Evolutionary conservation across 2,113 vertebrate species (phyloP).

Genomic region (Tylochromis polylepis): DNA sequence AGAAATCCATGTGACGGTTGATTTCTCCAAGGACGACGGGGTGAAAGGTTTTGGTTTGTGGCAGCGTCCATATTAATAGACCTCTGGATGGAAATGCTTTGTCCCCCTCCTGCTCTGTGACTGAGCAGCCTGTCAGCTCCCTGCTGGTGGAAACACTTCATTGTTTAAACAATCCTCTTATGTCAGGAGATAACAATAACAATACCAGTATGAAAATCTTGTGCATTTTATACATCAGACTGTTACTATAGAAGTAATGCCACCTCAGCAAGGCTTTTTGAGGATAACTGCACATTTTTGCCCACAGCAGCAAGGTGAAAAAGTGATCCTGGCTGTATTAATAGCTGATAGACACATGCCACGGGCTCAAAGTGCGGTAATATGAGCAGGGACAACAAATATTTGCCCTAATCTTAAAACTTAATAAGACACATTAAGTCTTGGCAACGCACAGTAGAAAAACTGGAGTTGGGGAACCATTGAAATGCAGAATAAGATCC

Average conservation of each 20-base stretch:
- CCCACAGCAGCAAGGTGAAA: background rate
- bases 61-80: constrained; percentile 12
- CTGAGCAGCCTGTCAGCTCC: background rate
- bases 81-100: background rate
- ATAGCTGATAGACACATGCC: background rate
- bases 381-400: background rate
- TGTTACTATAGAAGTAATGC: background rate
- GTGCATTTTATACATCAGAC: background rate
- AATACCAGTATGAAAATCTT: background rate
- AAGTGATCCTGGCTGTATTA: background rate
- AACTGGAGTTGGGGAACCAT: background rate
- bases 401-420: background rate
- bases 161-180: background rate
- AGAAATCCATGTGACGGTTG: background rate
- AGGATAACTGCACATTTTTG: background rate
- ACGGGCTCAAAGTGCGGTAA: background rate
- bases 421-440: background rate
- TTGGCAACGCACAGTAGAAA: background rate
- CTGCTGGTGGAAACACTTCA: background rate
- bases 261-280: background rate
- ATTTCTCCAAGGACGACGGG: constrained; percentile 19
- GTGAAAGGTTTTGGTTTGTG: constrained; percentile 17
- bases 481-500: background rate
- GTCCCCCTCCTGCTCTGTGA: background rate
- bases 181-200: background rate